These are phyloP conservation scores for Pangasius krempfi DNA, from an alignment of 2,797 vertebrate species.

Conservation along the genomic window DNA sequence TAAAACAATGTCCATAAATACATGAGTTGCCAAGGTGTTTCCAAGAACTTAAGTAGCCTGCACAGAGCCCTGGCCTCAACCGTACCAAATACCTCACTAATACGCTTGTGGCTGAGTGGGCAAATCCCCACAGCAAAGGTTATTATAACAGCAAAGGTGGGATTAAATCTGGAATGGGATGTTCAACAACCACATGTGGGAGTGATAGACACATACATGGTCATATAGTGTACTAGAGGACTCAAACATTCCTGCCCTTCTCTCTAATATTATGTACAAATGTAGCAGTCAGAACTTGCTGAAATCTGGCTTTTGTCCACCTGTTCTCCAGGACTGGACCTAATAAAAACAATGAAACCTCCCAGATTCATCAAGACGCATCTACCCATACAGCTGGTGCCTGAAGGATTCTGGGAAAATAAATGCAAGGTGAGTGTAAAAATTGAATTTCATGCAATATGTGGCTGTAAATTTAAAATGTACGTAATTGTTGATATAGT, in stretches of 20 bases:
- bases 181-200: neutral
- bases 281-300: neutral
- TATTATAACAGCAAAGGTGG: neutral
- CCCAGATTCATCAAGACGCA: slow-evolving; percentile 89
- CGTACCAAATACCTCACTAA: neutral
- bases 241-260: neutral
- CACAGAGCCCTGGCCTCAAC: neutral
- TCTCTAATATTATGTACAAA: neutral
- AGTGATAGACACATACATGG: neutral
- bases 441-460: neutral
- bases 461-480: neutral
- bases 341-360: slow-evolving; percentile 70
- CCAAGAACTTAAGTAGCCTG: neutral
- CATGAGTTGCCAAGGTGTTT: neutral
- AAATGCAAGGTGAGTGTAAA: slow-evolving; percentile 82
- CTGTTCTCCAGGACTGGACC: slow-evolving; percentile 72
- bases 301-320: neutral
- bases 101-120: neutral
- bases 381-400: slow-evolving; percentile 80
- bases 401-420: slow-evolving; percentile 86
- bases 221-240: neutral
- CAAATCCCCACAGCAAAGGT: neutral
- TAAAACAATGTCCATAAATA: neutral
- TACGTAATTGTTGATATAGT: neutral
- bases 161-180: neutral